Evolutionary conservation across 2,888 invertebrate species (phyloP).

Genomic region (Isoperla grammatica): DNA sequence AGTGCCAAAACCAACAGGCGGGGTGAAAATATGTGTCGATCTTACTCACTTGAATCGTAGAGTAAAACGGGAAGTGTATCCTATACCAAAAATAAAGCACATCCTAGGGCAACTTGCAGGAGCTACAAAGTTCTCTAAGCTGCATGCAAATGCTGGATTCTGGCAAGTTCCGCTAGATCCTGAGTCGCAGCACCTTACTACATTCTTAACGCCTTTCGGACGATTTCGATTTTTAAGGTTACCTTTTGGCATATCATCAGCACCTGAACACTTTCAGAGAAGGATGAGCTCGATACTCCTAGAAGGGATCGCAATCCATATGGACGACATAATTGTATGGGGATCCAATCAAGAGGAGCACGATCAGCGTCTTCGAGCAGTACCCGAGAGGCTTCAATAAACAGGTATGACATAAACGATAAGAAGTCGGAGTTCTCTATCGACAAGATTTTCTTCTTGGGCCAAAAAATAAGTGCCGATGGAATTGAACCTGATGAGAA

Average conservation of each 20-base stretch:
- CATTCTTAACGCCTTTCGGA: constrained; percentile 33
- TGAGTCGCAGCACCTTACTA: constrained; percentile 11
- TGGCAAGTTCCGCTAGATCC: constrained; percentile 33
- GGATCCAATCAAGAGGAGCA: too few species aligned
- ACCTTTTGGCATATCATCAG: constrained; percentile 27
- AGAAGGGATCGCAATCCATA: too few species aligned
- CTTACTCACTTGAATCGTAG: constrained; percentile 35
- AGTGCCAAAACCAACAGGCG: constrained; percentile 33
- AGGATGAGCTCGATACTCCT: constrained; percentile 26
- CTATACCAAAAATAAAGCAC: constrained; percentile 31
- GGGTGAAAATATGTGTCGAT: constrained; percentile 35
- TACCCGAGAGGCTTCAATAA: too few species aligned
- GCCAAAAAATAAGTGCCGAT: too few species aligned
- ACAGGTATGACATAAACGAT: too few species aligned
- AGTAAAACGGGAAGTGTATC: constrained; percentile 25
- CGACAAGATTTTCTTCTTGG: too few species aligned
- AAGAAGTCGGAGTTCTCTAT: too few species aligned
- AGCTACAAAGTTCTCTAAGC: constrained; percentile 33
- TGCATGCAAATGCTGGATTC: constrained; percentile 34
- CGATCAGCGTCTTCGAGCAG: too few species aligned
- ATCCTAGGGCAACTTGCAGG: constrained; percentile 30
- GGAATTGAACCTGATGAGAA: too few species aligned
- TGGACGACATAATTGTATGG: too few species aligned
- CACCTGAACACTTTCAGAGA: constrained; percentile 28
- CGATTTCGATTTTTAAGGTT: constrained; percentile 30